phyloP scores from a whole-genome alignment of 2,797 vertebrate species.

The Tauraco hartlaubi region DNA sequence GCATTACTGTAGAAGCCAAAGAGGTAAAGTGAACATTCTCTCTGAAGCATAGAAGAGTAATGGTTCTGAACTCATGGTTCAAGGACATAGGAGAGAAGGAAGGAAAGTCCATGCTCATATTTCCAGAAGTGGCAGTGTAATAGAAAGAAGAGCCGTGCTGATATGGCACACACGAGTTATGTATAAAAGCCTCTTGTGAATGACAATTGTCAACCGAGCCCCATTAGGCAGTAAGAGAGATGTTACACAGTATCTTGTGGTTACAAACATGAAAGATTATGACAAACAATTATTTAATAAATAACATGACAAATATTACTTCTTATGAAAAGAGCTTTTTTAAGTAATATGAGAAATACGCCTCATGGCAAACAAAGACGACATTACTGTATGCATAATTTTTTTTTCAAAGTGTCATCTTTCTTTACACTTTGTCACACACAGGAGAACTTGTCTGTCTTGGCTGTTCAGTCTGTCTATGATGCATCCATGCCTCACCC shows the following conservation, averaged over 20 bases:
- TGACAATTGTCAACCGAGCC: not conserved
- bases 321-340: not conserved
- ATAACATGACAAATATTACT: not conserved
- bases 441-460: conserved; percentile 86
- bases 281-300: not conserved
- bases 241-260: not conserved
- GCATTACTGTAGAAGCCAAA: conserved; percentile 92
- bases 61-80: not conserved
- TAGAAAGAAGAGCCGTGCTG: not conserved
- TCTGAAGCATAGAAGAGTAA: not conserved
- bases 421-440: not conserved
- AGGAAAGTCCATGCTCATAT: not conserved
- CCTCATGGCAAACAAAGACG: not conserved
- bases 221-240: not conserved
- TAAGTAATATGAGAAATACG: not conserved
- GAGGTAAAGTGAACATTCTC: conserved; percentile 82
- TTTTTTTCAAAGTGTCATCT: not conserved
- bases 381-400: not conserved
- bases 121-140: not conserved
- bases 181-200: not conserved
- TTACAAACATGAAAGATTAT: not conserved
- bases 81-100: not conserved
- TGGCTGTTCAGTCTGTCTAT: conserved; percentile 94
- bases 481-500: conserved; percentile 93
- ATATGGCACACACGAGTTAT: not conserved